Evolutionary conservation across 2,797 vertebrate species (phyloP), one percentile per base, ranked within the genome.

Genomic region (Enteromius radiatus): DNA sequence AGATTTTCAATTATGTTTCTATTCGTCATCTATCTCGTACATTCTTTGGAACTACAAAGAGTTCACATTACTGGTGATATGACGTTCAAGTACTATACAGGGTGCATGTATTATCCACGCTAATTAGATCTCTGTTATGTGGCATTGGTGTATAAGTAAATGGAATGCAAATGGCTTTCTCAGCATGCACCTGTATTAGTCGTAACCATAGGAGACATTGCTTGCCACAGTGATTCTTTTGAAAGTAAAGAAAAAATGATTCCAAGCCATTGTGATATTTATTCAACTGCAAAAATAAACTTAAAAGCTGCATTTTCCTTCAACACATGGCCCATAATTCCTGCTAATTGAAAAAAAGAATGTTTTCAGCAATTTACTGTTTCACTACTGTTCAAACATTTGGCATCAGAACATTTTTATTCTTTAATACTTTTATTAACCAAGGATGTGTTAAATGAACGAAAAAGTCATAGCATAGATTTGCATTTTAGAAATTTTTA

Each of bases 211-310:
- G 61, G 80, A 73, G 38, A 56, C 69, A 76, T 85, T 85, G 73
- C 68, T 85, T 85, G 73, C 68, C 76, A 84, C 67, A 9, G 73
- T 75, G 78, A 77, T 41, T 56, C 33, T 80, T 43, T 65, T 31
- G 47, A 23, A 41, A 31, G 56, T 67, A 45, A 52, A n/a, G 26
- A 28, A 43, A 59, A 54, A 52, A 41, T 19, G 2, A 77, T 64
- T 17, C 23, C 23, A 7, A 49, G 33, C 12, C 3, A 1, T 43
- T 64, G 61, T n/a, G 43, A 78, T 49, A 49, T 78, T 67, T 36
- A 43, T 21, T 17, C 59, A 78, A 49, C 26, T 63, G 43, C 43
- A 65, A 23, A 49, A 78, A 78, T 41, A 52, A 78, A 23, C 67
- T 69, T 45, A 38, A 67, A 69, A 45, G 21, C 47, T 73, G 17